These are phyloP conservation scores for Embiotoca jacksoni DNA, from an alignment of 2,113 vertebrate genomes.

Conservation along the genomic window DNA sequence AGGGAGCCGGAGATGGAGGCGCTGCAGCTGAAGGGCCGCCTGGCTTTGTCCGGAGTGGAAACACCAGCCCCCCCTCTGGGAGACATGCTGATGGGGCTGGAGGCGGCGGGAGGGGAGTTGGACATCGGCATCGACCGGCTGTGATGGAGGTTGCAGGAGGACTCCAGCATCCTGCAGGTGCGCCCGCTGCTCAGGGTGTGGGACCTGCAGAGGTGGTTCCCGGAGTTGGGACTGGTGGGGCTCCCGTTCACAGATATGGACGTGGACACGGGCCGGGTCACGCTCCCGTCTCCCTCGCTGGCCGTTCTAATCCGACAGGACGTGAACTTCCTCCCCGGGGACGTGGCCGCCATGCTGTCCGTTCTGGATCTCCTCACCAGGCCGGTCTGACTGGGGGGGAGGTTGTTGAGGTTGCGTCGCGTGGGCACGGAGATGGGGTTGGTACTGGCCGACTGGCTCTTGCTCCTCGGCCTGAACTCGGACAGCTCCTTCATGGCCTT, in stretches of 20 bases:
- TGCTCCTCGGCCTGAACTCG: conserved; percentile 96
- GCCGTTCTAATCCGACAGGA: conserved; percentile 88
- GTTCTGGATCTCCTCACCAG: conserved; percentile 86
- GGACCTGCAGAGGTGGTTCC: conserved; percentile 86
- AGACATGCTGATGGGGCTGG: conserved; percentile 91
- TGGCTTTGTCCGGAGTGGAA: conserved; percentile 87
- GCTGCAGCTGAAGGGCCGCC: conserved; percentile 90
- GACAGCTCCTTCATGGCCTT: conserved; percentile 95
- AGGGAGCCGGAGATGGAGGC: conserved; percentile 94
- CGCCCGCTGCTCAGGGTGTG: conserved; percentile 83
- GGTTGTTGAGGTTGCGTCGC: conserved; percentile 85
- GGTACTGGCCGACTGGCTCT: conserved; percentile 94
- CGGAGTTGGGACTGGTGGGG: conserved; percentile 87
- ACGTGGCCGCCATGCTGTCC: conserved; percentile 83
- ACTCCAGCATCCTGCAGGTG: conserved; percentile 78
- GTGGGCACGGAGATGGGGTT: conserved; percentile 87
- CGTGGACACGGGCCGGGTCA: conserved; percentile 81
- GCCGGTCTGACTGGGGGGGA: conserved; percentile 89
- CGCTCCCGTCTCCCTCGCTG: conserved; percentile 87
- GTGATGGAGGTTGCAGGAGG: conserved; percentile 85
- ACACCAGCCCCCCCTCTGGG: conserved; percentile 86
- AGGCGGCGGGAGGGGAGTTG: conserved; percentile 88
- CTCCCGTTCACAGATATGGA: conserved; percentile 85
- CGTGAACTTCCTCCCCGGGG: conserved; percentile 79
- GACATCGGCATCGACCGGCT: conserved; percentile 91